Evolutionary conservation across 2,797 vertebrate genomes (phyloP).

Genomic region (Cynopterus sphinx): DNA sequence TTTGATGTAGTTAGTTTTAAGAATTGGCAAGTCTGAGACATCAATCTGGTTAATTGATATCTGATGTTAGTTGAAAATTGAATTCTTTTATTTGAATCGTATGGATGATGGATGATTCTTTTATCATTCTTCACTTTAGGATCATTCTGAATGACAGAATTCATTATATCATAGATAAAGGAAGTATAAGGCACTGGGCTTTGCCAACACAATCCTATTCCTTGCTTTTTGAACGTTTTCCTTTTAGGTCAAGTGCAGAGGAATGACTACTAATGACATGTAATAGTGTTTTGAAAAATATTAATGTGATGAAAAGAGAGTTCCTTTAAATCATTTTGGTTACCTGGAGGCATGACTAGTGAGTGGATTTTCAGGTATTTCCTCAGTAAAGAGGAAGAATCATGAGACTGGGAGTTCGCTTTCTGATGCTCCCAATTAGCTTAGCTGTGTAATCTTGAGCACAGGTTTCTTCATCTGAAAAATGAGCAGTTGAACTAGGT

Average conservation of each 20-base stretch:
- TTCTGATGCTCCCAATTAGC: background rate
- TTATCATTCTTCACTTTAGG: slow-evolving; percentile 17
- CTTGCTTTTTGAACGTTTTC: slow-evolving; percentile 46
- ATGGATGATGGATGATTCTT: slow-evolving; percentile 7
- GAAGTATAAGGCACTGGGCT: background rate
- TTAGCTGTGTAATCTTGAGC: background rate
- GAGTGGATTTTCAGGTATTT: background rate
- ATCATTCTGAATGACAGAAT: background rate
- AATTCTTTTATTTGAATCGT: slow-evolving; percentile 30
- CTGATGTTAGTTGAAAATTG: background rate
- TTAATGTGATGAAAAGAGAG: background rate
- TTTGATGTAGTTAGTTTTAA: slow-evolving; percentile 37
- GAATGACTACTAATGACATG: background rate
- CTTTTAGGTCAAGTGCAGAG: background rate
- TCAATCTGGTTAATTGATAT: slow-evolving; percentile 18
- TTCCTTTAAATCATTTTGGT: slow-evolving; percentile 27
- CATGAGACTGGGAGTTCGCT: background rate
- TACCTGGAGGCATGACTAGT: background rate
- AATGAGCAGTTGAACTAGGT: background rate
- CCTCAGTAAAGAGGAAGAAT: background rate
- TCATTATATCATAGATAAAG: background rate
- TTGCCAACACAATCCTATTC: background rate
- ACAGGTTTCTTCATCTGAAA: slow-evolving; percentile 16
- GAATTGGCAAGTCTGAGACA: background rate
- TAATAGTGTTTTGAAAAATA: slow-evolving; percentile 34